These are phyloP conservation scores for Hemicentrotus pulcherrimus DNA, from an alignment of 35 echinoderm and acorn worm genomes.

Conservation along the genomic window DNA sequence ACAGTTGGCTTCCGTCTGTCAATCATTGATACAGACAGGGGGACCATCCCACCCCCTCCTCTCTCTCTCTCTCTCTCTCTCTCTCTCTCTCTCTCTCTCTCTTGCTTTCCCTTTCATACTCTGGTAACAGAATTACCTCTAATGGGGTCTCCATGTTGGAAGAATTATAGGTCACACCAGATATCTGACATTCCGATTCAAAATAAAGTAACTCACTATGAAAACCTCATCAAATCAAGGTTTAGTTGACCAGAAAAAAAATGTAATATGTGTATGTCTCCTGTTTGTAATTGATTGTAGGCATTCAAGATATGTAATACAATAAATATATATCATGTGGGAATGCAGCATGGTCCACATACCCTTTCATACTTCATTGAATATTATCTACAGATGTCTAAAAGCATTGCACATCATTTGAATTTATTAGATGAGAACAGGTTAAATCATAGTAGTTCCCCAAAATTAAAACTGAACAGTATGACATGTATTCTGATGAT, in stretches of 20 bases:
- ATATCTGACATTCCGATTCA: not conserved
- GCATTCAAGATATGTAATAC: not conserved
- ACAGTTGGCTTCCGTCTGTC: conserved; percentile 8
- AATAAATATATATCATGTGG: not conserved
- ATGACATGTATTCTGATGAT: not conserved
- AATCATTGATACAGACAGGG: not conserved
- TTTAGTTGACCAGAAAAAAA: not conserved
- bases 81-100: too few relatives aligned
- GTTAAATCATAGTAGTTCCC: not conserved
- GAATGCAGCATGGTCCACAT: not conserved
- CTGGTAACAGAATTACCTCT: conserved; percentile 7
- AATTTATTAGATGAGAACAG: not conserved
- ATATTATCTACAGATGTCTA: not conserved
- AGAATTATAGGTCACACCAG: not conserved
- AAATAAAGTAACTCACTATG: not conserved
- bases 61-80: not conserved
- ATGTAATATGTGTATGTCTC: not conserved
- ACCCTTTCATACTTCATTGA: not conserved
- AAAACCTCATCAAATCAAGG: not conserved
- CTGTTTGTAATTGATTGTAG: not conserved
- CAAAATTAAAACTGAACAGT: not conserved
- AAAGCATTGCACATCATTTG: not conserved
- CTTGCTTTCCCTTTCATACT: not conserved
- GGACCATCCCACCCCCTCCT: not conserved
- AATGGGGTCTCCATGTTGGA: conserved; percentile 1